These are phyloP conservation scores for Lithobates sylvaticus DNA, from an alignment of 2,797 vertebrate species.

Conservation along the genomic window DNA sequence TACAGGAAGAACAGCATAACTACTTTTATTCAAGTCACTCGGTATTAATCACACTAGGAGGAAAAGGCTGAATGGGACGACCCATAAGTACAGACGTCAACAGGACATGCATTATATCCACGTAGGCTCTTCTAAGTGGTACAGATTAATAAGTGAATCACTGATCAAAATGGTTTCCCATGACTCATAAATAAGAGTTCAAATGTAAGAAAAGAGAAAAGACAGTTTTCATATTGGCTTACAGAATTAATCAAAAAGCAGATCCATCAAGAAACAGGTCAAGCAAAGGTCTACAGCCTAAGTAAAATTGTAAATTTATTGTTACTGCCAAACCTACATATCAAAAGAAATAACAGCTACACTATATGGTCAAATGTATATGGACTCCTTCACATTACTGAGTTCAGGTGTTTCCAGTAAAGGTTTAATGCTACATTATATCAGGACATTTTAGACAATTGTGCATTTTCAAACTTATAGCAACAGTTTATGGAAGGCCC, in stretches of 20 bases:
- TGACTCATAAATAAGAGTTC: constrained; percentile 38
- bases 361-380: no score
- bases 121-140: constrained; percentile 23
- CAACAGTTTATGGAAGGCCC: no score
- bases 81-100: constrained; percentile 40
- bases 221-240: not conserved
- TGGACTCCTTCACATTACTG: no score
- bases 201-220: constrained; percentile 1
- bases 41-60: constrained; percentile 17
- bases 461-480: no score
- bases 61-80: constrained; percentile 16
- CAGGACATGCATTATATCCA: constrained; percentile 25
- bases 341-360: no score
- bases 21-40: not conserved
- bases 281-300: not conserved
- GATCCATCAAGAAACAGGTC: not conserved
- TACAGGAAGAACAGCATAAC: not conserved
- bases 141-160: constrained; percentile 41
- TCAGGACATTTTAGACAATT: no score
- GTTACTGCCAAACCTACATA: not conserved
- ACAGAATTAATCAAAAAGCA: not conserved
- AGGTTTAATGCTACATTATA: no score
- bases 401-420: no score
- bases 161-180: constrained; percentile 39
- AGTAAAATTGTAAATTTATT: not conserved